Conservation (phyloP, 2,113 vertebrate genomes). For the Rhinoderma darwinii region DNA sequence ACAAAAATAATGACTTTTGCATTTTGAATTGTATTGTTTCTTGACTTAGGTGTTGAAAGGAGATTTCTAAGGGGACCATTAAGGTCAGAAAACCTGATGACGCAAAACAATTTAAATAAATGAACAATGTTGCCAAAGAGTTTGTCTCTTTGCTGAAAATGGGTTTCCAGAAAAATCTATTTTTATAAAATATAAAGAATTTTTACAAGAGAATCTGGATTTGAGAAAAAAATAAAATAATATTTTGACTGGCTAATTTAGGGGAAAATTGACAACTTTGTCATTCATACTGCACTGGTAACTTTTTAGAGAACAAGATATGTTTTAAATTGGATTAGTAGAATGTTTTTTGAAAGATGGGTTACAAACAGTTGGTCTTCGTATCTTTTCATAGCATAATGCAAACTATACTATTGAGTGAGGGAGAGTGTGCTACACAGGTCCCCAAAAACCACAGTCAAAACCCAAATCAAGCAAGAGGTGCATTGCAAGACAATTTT, state of each 20-base stretch:
- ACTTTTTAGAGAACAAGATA: conserved; percentile 99
- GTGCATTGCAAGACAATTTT: conserved; percentile 95
- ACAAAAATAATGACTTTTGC: conserved; percentile 87
- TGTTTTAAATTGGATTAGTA: conserved; percentile 97
- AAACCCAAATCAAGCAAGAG: conserved; percentile 99
- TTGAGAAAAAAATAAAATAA: conserved; percentile 99
- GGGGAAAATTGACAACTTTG: conserved; percentile 98
- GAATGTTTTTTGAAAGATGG: conserved; percentile 98
- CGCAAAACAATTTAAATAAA: conserved; percentile 95
- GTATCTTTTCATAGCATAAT: conserved; percentile 99
- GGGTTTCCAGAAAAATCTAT: conserved; percentile 99
- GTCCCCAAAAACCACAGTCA: conserved; percentile 90
- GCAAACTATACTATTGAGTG: conserved; percentile 88
- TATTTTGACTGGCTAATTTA: conserved; percentile 99
- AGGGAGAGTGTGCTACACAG: conserved; percentile 92
- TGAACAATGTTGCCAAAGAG: conserved; percentile 99
- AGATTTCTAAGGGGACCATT: conserved; percentile 92
- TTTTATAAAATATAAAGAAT: conserved; percentile 99
- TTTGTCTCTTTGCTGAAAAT: conserved; percentile 99
- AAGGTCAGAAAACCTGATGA: conserved; percentile 94
- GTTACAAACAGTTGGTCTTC: conserved; percentile 99
- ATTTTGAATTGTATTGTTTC: conserved; percentile 84
- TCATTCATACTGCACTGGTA: conserved; percentile 99
- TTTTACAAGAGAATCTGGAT: conserved; percentile 99
- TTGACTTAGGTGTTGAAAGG: conserved; percentile 94